phyloP scores from a whole-genome alignment of 1,140 invertebrate genomes.

The Aphis gossypii region DNA sequence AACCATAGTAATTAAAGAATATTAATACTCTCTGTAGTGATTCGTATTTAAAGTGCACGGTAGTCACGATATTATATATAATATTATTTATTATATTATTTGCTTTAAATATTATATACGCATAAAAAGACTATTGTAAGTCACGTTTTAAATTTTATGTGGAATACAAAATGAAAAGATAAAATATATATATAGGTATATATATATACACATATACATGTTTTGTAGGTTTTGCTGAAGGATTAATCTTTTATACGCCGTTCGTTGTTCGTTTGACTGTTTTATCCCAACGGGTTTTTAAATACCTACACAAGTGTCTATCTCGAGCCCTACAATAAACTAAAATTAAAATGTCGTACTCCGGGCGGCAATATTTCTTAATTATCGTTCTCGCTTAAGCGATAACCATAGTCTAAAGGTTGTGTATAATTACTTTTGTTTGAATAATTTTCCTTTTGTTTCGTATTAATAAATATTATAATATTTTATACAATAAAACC shows the following conservation, averaged over 20 bases:
- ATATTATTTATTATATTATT: not conserved
- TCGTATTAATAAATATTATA: not conserved
- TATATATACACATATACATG: not conserved
- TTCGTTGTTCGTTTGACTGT: not conserved
- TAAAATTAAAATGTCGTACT: constrained; percentile 1
- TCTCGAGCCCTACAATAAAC: not conserved
- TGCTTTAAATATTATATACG: not conserved
- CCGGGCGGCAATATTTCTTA: not conserved
- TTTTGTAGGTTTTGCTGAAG: not conserved
- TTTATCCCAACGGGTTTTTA: not conserved
- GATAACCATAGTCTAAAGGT: not conserved
- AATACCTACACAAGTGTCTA: not conserved
- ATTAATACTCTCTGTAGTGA: not conserved
- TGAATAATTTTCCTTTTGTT: not conserved
- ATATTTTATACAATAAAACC: not conserved
- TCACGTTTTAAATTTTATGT: not conserved
- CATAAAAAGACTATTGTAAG: not conserved
- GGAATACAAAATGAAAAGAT: not conserved
- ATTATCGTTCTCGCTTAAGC: not conserved
- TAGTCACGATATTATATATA: not conserved
- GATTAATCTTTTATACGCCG: not conserved
- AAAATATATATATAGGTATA: not conserved
- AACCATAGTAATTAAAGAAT: not conserved
- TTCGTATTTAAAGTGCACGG: not conserved
- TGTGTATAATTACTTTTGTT: not conserved